A percentile compares a stretch with the other conserved stretches of the same genome.
Evolutionary conservation across 2,797 vertebrate genomes (phyloP).

Genomic region (Mormyrops attenuatus): DNA sequence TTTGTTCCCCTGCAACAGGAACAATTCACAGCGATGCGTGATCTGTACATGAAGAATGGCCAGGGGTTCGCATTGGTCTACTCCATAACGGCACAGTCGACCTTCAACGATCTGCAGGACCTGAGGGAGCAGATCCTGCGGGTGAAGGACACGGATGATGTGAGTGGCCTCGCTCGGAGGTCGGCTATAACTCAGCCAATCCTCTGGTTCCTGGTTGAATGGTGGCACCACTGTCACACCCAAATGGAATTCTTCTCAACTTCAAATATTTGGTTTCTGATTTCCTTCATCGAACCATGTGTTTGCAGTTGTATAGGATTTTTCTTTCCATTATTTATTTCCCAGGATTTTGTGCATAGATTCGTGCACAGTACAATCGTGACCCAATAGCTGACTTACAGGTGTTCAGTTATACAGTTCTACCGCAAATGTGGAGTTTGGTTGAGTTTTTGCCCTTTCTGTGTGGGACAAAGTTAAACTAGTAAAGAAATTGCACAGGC

Average conservation of each 20-base stretch:
- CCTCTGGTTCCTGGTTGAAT: background rate
- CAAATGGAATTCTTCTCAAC: background rate
- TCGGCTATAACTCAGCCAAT: background rate
- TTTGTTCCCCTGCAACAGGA: conserved; percentile 60
- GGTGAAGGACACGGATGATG: conserved; percentile 70
- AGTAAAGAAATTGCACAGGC: background rate
- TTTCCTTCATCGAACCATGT: background rate
- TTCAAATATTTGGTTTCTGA: background rate
- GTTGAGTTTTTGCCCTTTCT: background rate
- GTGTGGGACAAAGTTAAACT: background rate
- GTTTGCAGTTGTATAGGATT: background rate
- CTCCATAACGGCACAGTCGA: conserved; percentile 94
- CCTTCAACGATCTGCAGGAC: conserved; percentile 91
- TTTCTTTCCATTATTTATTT: background rate
- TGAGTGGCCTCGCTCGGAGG: conserved; percentile 27
- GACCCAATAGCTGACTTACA: background rate
- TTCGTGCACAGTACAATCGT: background rate
- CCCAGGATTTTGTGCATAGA: background rate
- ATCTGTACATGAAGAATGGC: conserved; percentile 95
- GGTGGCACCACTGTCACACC: background rate
- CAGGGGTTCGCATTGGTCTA: conserved; percentile 94
- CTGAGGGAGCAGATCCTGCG: conserved; percentile 90
- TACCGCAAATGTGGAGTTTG: background rate
- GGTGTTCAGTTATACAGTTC: background rate
- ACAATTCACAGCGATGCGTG: conserved; percentile 93